Evolutionary conservation across 2,888 invertebrate species (phyloP).

Genomic region (Leptopilina drosophilae): DNA sequence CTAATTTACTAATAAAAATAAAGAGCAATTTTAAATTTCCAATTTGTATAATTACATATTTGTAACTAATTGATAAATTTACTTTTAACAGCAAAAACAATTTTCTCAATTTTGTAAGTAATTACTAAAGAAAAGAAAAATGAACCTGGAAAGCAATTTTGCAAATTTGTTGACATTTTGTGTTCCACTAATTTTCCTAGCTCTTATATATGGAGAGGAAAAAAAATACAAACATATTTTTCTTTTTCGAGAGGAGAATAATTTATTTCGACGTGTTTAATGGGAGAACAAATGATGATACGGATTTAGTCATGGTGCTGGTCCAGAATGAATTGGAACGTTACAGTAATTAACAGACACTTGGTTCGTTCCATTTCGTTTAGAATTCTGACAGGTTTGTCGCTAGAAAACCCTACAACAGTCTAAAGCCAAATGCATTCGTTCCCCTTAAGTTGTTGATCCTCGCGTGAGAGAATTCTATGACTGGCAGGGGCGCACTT

Average conservation of each 20-base stretch:
- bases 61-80: no score
- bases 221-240: slow-evolving; percentile 2
- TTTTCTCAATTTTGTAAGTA: no score
- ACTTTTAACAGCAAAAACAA: no score
- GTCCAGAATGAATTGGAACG: slow-evolving; percentile 49
- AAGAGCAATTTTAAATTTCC: no score
- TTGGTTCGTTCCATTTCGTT: slow-evolving; percentile 50
- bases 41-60: no score
- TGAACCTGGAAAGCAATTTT: no score
- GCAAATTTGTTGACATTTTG: no score
- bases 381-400: slow-evolving; percentile 58
- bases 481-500: slow-evolving; percentile 24
- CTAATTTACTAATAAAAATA: no score
- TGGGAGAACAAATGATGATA: slow-evolving; percentile 51
- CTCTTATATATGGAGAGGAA: neutral
- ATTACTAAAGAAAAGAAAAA: no score
- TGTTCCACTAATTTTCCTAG: no score
- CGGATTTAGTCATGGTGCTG: slow-evolving; percentile 45
- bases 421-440: slow-evolving; percentile 50
- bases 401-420: slow-evolving; percentile 59
- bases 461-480: slow-evolving; percentile 51
- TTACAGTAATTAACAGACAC: slow-evolving; percentile 43
- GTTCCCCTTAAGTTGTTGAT: slow-evolving; percentile 33
- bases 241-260: slow-evolving; percentile 41
- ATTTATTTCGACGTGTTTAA: slow-evolving; percentile 51